Conservation (phyloP, 2,113 vertebrate species). For the Emydocephalus ijimae region DNA sequence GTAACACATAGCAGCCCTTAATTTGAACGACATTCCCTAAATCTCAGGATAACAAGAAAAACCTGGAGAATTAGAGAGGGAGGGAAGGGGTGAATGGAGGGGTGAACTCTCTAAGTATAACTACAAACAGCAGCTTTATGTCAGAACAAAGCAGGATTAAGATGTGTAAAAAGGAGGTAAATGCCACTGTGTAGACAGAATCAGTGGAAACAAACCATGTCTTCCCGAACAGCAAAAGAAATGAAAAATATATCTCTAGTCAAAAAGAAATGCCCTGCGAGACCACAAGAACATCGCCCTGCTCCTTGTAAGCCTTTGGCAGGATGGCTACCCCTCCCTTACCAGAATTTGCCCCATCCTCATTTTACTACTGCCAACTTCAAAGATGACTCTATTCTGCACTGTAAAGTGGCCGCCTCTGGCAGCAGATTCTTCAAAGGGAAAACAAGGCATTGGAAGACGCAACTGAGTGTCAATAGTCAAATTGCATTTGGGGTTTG, state of each 20-base stretch:
- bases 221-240: background rate
- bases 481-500: background rate
- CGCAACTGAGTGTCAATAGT: background rate
- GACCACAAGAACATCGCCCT: no score
- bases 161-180: background rate
- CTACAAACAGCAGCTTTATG: conserved; percentile 15
- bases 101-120: background rate
- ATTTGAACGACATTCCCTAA: background rate
- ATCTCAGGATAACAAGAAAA: background rate
- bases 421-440: background rate
- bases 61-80: background rate
- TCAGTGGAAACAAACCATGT: background rate
- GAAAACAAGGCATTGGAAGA: background rate
- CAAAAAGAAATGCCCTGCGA: background rate
- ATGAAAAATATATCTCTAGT: background rate
- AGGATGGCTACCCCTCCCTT: background rate
- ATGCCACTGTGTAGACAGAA: background rate
- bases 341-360: background rate
- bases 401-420: background rate
- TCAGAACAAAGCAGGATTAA: conserved; percentile 10
- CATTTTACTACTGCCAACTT: background rate
- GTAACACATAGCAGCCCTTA: background rate
- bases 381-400: background rate
- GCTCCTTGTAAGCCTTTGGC: background rate
- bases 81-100: background rate